Base-by-base conservation (phyloP, 2,888 invertebrate species). In the Rhagium mordax region DNA sequence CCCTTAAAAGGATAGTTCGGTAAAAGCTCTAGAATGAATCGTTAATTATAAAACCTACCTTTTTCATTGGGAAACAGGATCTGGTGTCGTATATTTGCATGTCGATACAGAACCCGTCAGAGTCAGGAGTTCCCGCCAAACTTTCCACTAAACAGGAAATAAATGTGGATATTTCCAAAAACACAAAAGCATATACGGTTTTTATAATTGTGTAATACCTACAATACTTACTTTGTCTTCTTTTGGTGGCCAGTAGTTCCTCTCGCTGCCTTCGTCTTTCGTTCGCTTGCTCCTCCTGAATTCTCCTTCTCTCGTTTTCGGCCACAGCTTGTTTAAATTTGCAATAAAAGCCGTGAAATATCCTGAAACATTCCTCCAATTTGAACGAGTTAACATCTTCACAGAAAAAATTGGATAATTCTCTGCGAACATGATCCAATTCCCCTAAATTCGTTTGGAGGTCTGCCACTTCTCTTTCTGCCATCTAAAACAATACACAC, bases 311-410 rank as follows among this genome's bases (percentile, higher is more conserved):
- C 84, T 94, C 95, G 87, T 98, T 98, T 85, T 98, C 98, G 72
- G 92, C 89, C 10, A 94, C 93, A 0, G 96, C 96, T 79, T 95
- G 93, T 69, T 93, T 93, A 88, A 96, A 96, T 88, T 95, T 95
- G 76, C 92, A 92, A 86, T 96, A 96, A 89, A 98, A 98, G 57
- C 92, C 92, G 82, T 95, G 94, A 85, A 98, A 93, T 78, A 96
- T 94, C 87, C 94, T 94, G 84, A 97, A 96, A 84, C 98, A 98
- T 86, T 98, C 98, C 86, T 98, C 98, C 49, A 98, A 89, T 86
- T 97, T 97, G 86, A 98, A 98, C 0, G 94, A 91, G 65, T 91
- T 93, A 0, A 93, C 91, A 84, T 98, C 98, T 87, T 98, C 98
- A 87, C 98, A 98, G 89, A 98, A 98, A 89, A 98, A 98, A 65